These are phyloP conservation scores for Oscheius sp. DNA, from an alignment of 2,888 invertebrate species.

Conservation along the genomic window DNA sequence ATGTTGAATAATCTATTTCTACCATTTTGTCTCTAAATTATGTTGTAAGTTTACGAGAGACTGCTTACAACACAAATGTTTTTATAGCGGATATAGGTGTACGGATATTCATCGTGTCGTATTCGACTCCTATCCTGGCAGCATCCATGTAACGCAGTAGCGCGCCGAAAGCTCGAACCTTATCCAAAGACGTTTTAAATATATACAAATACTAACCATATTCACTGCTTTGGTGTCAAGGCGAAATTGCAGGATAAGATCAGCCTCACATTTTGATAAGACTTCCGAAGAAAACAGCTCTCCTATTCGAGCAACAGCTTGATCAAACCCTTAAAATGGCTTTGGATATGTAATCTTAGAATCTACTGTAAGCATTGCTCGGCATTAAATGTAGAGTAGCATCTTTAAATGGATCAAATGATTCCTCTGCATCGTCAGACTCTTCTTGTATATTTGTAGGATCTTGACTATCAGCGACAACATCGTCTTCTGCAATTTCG, in stretches of 20 bases:
- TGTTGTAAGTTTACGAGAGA: not conserved
- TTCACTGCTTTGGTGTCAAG: constrained; percentile 49
- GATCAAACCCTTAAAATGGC: constrained; percentile 42
- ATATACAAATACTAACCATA: constrained; percentile 43
- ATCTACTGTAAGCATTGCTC: constrained; percentile 47
- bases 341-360: not conserved
- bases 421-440: constrained; percentile 30
- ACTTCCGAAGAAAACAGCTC: constrained; percentile 44
- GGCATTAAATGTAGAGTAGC: constrained; percentile 46
- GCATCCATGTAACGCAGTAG: constrained; percentile 66
- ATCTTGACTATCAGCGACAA: not conserved
- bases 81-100: constrained; percentile 61
- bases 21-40: constrained; percentile 62
- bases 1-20: constrained; percentile 65
- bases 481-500: not conserved
- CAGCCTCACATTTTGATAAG: constrained; percentile 38
- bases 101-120: constrained; percentile 50
- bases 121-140: constrained; percentile 65
- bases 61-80: constrained; percentile 46
- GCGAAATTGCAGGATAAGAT: constrained; percentile 49
- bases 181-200: not conserved
- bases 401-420: constrained; percentile 34
- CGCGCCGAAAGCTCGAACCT: constrained; percentile 68
- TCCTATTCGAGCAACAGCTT: constrained; percentile 41
- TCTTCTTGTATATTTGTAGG: not conserved